These are phyloP conservation scores for Ailuropoda melanoleuca DNA, from an alignment of 2,113 vertebrate species.

Conservation along the genomic window DNA sequence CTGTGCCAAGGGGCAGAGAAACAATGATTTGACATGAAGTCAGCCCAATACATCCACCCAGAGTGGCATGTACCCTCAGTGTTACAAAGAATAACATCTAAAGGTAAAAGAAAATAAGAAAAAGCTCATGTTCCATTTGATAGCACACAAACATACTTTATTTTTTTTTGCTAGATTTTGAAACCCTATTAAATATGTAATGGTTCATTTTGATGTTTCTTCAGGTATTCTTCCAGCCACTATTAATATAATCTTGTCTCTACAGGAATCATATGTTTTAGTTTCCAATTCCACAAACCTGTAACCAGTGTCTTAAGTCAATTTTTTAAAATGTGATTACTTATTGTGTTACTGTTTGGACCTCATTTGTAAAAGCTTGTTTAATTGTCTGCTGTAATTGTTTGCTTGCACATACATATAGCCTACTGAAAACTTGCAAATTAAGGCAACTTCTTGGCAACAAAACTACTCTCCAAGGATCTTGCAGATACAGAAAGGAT, in stretches of 20 bases:
- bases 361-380: conserved; percentile 24
- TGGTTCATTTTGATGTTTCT: conserved; percentile 18
- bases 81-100: conserved; percentile 51
- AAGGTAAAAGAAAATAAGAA: conserved; percentile 43
- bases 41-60: conserved; percentile 60
- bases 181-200: conserved; percentile 30
- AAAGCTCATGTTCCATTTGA: neutral
- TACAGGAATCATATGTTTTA: conserved; percentile 20
- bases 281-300: conserved; percentile 24
- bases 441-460: conserved; percentile 44
- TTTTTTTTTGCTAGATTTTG: conserved; percentile 32
- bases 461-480: conserved; percentile 19
- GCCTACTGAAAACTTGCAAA: conserved; percentile 26
- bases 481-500: neutral
- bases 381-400: conserved; percentile 47
- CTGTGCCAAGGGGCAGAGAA: conserved; percentile 53
- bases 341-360: conserved; percentile 43
- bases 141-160: neutral
- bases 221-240: conserved; percentile 22
- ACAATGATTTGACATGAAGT: conserved; percentile 72
- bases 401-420: conserved; percentile 49
- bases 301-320: conserved; percentile 34
- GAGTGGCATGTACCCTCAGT: conserved; percentile 5
- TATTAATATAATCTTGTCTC: neutral
- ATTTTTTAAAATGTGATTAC: conserved; percentile 50